Base-by-base conservation (phyloP, 2,888 invertebrate species). In the Orthosia gothica region DNA sequence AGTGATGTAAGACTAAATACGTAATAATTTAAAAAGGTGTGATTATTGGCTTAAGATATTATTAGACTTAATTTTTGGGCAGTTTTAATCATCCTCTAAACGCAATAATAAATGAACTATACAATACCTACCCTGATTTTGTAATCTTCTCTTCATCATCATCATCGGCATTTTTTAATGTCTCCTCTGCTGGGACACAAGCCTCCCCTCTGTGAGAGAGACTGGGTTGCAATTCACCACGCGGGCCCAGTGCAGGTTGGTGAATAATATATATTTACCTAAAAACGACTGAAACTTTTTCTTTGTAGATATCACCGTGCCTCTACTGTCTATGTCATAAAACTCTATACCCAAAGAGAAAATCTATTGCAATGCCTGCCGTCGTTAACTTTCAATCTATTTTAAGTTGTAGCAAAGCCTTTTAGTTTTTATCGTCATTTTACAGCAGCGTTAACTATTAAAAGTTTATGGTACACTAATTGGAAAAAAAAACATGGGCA, bases 321-420 rank as follows among this genome's bases (percentile, higher is more conserved):
- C 18, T 58, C 18, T 49, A 52, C n/a, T 45, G 40, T 2, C 11
- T 32, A 57, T 66, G 79, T 70, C 65, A 72, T 61, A n/a, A 52
- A 76, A 83, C 76, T 73, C 65, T 54, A 74, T 84, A 80, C 49
- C 5, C 7, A 12, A 68, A 63, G 40, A 18, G 70, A 47, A 66
- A 72, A 83, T 69, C 66, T 76, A 72, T 76, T 70, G 54, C 61
- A 69, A 32, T 26, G 69, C 72, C 57, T 26, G 40, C 9, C 13
- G 32, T 63, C 61, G 72, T 86, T 70, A 70, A 83, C n/a, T 66
- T 76, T 64, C 66, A 76, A 73, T 81, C 64, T 76, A 67, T 50
- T 80, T 79, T 79, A 45, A 9, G 49, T 49, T 12, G 9, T 32
- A 65, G 13, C n/a, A 70, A 70, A 67, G 12, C 47, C 40, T 58